Evolutionary conservation across 2,888 invertebrate genomes (phyloP).

Genomic region (Diarsia mendica): DNA sequence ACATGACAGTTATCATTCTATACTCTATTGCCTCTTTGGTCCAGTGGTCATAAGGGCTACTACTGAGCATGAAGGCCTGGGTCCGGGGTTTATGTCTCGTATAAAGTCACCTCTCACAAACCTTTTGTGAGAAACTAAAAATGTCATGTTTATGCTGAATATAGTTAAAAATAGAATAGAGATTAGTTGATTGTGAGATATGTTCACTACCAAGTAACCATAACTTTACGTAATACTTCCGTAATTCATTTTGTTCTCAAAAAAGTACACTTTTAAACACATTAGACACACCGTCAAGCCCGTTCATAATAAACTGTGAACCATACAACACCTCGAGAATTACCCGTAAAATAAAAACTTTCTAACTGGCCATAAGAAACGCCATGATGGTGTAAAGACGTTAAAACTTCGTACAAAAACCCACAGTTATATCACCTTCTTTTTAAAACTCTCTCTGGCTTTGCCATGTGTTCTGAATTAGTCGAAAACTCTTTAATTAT

Average conservation of each 20-base stretch:
- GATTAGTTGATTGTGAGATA: neutral
- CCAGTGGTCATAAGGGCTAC: neutral
- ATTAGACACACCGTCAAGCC: neutral
- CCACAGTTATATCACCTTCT: conserved; percentile 47
- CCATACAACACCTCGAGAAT: conserved; percentile 44
- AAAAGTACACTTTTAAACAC: neutral
- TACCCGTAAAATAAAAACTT: conserved; percentile 57
- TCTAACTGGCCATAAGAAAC: conserved; percentile 50
- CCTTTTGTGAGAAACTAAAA: too few relatives aligned
- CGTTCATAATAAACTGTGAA: conserved; percentile 22
- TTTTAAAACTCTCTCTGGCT: conserved; percentile 55
- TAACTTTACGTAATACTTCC: neutral
- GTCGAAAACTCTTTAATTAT: conserved; percentile 46
- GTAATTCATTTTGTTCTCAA: neutral
- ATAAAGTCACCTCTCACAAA: too few relatives aligned
- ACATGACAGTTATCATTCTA: too few relatives aligned
- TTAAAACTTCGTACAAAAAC: conserved; percentile 29
- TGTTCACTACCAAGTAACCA: neutral
- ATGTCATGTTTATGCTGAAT: too few relatives aligned
- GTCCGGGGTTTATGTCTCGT: neutral
- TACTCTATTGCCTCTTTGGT: neutral
- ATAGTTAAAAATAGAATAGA: neutral
- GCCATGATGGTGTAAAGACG: conserved; percentile 24
- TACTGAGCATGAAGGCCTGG: neutral
- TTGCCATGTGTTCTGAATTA: conserved; percentile 34